Base-by-base conservation (phyloP, 2,888 invertebrate genomes). In the Ceratothoa steindachneri region DNA sequence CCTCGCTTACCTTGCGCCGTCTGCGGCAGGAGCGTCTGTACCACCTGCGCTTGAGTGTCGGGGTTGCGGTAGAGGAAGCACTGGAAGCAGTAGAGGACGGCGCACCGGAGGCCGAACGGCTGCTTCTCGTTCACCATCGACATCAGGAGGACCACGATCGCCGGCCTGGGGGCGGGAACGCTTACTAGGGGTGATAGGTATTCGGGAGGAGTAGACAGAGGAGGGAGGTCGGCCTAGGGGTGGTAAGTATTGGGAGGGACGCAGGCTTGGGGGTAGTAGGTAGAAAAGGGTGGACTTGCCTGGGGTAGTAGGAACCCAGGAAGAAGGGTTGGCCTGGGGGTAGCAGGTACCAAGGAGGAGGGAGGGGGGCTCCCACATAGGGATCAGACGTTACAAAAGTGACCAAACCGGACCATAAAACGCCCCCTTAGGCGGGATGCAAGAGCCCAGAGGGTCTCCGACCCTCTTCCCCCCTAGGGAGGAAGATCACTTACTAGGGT, bases 91-190 rank as follows among this genome's bases (percentile, higher is more conserved):
- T 99, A 99, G 0, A 99, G 89, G 1, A 98, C 96, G 0, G 98
- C 93, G 84, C 95, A 95, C 77, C 99, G 90, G 82, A 93, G 84
- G 0, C 86, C 86, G 83, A 98, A 92, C 0, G 96, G 93, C 84
- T 99, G 99, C 83, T 96, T 97, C 84, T 99, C 98, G 84, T 97
- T 97, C 4, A 96, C 95, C 96, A 99, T 97, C 0, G 97, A 97
- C 93, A 97, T 95, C 7, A 99, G 86, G 5, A 99, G 87, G 60
- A 98, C 93, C 0, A 98, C 93, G 70, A 98, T 90, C 0, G 95
- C 95, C 0, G 97, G 94, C 72, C 97, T 89, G 82, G 9, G 84
- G 83, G 67, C 66, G 22, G 41, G 64, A 12, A 67, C n/a, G n/a
- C n/a, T n/a, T n/a, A n/a, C n/a, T n/a, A n/a, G n/a, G n/a, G n/a